Conservation (phyloP, 1,140 invertebrate species). For the Orussus abietinus region DNA sequence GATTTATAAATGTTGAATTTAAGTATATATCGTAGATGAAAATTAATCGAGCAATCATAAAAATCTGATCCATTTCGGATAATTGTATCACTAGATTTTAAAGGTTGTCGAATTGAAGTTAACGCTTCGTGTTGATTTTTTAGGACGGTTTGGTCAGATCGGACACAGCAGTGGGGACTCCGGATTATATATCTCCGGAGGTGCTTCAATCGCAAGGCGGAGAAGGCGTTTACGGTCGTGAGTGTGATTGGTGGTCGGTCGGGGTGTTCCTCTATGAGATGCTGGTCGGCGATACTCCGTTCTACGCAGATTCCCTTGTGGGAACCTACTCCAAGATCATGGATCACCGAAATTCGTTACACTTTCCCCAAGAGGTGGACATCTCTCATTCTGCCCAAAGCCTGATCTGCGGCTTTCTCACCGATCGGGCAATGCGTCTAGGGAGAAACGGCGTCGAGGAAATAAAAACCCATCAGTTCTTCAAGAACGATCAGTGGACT, state of each 20-base stretch:
- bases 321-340: conserved; percentile 99
- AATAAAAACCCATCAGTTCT: conserved; percentile 94
- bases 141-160: conserved; percentile 91
- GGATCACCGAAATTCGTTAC: conserved; percentile 94
- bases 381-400: conserved; percentile 89
- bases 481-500: conserved; percentile 95
- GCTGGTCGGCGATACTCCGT: conserved; percentile 97
- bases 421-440: conserved; percentile 84
- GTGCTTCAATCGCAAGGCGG: conserved; percentile 95
- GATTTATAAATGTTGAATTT: no score
- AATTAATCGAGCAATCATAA: no score
- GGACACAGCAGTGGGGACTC: conserved; percentile 97
- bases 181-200: conserved; percentile 99
- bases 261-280: conserved; percentile 99
- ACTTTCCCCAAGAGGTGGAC: conserved; percentile 92
- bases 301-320: conserved; percentile 96
- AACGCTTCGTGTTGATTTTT: conserved; percentile 11
- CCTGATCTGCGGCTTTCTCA: conserved; percentile 90
- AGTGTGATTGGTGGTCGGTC: conserved; percentile 99
- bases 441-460: conserved; percentile 93
- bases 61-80: no score
- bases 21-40: no score
- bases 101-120: not conserved
- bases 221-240: conserved; percentile 90
- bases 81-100: not conserved